These are phyloP conservation scores for Hypotaenidia philippensis DNA, from an alignment of 2,797 vertebrate genomes.

Conservation along the genomic window DNA sequence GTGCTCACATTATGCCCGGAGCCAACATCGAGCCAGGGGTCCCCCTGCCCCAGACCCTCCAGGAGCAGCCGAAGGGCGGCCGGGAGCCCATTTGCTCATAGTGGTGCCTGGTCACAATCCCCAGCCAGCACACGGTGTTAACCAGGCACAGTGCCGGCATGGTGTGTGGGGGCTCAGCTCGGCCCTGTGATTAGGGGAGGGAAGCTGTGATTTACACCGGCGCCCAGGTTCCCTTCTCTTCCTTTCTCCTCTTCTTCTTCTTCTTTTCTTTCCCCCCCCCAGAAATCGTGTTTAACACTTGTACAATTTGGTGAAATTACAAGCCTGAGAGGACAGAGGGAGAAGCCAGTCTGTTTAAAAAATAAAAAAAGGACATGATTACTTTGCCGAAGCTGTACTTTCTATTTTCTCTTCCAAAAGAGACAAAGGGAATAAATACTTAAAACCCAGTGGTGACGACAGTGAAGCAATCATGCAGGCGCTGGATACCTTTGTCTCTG, in stretches of 20 bases:
- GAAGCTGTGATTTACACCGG: slow-evolving; percentile 24
- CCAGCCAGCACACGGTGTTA: slow-evolving; percentile 7
- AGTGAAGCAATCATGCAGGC: slow-evolving; percentile 89
- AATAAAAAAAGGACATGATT: slow-evolving; percentile 80
- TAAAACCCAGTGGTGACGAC: slow-evolving; percentile 81
- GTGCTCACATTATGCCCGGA: neutral
- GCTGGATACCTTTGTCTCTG: slow-evolving; percentile 90
- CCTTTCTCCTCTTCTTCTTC: neutral
- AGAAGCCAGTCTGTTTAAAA: slow-evolving; percentile 77
- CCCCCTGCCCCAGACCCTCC: neutral
- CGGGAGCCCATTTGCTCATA: slow-evolving; percentile 32
- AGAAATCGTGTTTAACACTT: slow-evolving; percentile 79
- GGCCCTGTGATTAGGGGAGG: slow-evolving; percentile 42
- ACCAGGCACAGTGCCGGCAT: slow-evolving; percentile 4
- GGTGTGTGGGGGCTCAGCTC: slow-evolving; percentile 3
- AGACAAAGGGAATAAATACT: slow-evolving; percentile 88
- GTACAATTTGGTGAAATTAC: slow-evolving; percentile 86
- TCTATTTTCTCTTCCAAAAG: slow-evolving; percentile 82
- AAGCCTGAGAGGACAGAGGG: slow-evolving; percentile 74
- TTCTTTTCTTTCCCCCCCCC: neutral
- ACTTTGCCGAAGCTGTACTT: slow-evolving; percentile 81
- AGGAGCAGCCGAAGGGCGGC: accelerated
- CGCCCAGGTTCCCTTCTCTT: slow-evolving; percentile 51
- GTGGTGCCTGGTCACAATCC: slow-evolving; percentile 55
- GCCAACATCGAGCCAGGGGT: accelerated